A percentile compares a stretch with the other conserved stretches of the same genome.
Evolutionary conservation across 2,888 invertebrate genomes (phyloP).

Genomic region (Automeris io): DNA sequence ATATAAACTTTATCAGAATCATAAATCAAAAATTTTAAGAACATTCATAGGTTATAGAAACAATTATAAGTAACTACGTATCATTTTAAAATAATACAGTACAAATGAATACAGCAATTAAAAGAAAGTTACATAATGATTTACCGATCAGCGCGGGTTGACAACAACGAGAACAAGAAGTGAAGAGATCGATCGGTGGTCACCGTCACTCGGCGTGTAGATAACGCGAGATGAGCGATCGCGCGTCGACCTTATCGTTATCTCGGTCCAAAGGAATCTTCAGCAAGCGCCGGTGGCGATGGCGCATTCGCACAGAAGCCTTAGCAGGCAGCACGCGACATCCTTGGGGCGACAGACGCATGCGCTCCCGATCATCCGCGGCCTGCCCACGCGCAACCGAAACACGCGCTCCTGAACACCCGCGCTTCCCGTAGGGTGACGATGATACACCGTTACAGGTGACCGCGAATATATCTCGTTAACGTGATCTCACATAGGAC

Average conservation of each 20-base stretch:
- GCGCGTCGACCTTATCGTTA: slow-evolving; percentile 61
- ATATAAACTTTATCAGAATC: no score
- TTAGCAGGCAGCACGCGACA: slow-evolving; percentile 65
- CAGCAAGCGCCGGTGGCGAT: slow-evolving; percentile 41
- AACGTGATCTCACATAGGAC: slow-evolving; percentile 59
- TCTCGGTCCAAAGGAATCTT: slow-evolving; percentile 67
- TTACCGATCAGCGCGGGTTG: slow-evolving; percentile 14
- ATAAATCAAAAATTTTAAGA: no score
- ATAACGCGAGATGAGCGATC: slow-evolving; percentile 67
- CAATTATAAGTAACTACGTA: no score
- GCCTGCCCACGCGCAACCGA: slow-evolving; percentile 36
- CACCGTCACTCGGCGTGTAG: slow-evolving; percentile 41
- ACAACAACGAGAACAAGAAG: slow-evolving; percentile 29
- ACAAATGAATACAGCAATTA: neutral
- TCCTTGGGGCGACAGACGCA: slow-evolving; percentile 47
- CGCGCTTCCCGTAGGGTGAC: slow-evolving; percentile 49
- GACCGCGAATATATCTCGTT: slow-evolving; percentile 40
- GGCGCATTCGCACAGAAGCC: slow-evolving; percentile 72
- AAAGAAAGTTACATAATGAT: slow-evolving; percentile 31
- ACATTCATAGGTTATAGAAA: no score
- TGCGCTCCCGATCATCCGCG: slow-evolving; percentile 30
- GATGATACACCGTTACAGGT: slow-evolving; percentile 60
- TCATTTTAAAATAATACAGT: no score
- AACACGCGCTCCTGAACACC: slow-evolving; percentile 34
- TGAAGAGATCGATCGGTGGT: slow-evolving; percentile 50